These are phyloP conservation scores for Indicator indicator DNA, from an alignment of 2,113 vertebrate genomes.

Conservation along the genomic window DNA sequence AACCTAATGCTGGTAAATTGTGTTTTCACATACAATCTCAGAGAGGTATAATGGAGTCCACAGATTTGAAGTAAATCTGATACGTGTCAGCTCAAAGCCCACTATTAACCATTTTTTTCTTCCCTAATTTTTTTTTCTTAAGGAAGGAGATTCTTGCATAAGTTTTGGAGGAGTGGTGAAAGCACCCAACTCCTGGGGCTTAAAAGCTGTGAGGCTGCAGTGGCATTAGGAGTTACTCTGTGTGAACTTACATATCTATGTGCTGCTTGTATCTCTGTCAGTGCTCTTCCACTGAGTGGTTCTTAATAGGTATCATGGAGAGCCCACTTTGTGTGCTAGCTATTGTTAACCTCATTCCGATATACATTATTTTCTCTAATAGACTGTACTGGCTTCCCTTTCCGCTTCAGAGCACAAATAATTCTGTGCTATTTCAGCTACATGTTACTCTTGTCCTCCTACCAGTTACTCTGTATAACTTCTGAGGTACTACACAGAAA, in stretches of 20 bases:
- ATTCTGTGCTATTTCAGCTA: not conserved
- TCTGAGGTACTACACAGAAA: not conserved
- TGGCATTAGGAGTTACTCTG: not conserved
- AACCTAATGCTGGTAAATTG: not conserved
- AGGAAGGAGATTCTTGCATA: not conserved
- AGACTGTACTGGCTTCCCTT: not conserved
- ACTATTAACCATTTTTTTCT: not conserved
- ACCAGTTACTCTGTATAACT: not conserved
- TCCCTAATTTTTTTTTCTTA: not conserved
- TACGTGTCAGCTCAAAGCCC: not conserved
- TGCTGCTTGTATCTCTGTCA: not conserved
- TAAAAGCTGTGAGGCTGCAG: not conserved
- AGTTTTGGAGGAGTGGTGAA: not conserved
- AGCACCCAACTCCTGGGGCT: rapidly evolving
- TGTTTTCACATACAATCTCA: not conserved
- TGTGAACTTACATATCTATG: not conserved
- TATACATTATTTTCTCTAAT: not conserved
- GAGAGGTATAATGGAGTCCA: not conserved
- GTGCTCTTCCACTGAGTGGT: not conserved
- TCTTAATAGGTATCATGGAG: not conserved
- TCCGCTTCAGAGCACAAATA: not conserved
- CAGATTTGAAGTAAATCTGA: not conserved
- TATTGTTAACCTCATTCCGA: not conserved
- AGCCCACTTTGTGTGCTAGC: not conserved
- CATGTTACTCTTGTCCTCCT: not conserved